A percentile compares a stretch with the other conserved stretches of the same genome.
phyloP scores from a whole-genome alignment of 1,140 invertebrate species.

The Caenorhabditis inopinata region DNA sequence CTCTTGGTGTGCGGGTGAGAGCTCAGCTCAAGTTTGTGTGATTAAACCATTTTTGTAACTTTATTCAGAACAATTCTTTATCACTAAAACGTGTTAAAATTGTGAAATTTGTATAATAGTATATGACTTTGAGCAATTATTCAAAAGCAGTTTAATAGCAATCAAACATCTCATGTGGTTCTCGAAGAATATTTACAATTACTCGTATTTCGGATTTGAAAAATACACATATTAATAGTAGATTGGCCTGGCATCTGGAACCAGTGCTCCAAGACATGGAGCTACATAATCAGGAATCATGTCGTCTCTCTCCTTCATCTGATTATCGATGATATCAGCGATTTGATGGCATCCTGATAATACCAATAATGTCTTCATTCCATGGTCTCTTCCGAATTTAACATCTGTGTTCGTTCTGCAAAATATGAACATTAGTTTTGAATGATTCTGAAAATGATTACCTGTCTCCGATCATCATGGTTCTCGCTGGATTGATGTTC shows the following conservation, averaged over 20 bases:
- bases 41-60: too few species aligned
- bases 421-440: not conserved
- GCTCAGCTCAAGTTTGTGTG: too few species aligned
- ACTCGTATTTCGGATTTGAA: not conserved
- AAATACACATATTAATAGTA: not conserved
- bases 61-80: too few species aligned
- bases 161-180: not conserved
- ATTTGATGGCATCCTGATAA: slow-evolving; percentile 61
- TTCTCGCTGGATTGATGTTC: slow-evolving; percentile 76
- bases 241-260: slow-evolving; percentile 44
- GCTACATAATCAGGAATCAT: slow-evolving; percentile 63
- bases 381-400: slow-evolving; percentile 63
- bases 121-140: too few species aligned
- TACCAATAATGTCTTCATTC: slow-evolving; percentile 58
- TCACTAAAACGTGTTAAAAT: too few species aligned
- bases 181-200: not conserved
- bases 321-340: slow-evolving; percentile 60
- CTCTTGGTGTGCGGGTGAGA: too few species aligned
- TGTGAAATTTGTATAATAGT: too few species aligned
- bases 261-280: slow-evolving; percentile 52
- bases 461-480: slow-evolving; percentile 90
- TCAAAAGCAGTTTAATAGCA: not conserved
- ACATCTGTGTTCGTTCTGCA: slow-evolving; percentile 62
- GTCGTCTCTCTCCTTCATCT: slow-evolving; percentile 49
- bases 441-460: slow-evolving; percentile 40